phyloP scores from a whole-genome alignment of 2,113 vertebrate genomes.

The Casuarius casuarius region DNA sequence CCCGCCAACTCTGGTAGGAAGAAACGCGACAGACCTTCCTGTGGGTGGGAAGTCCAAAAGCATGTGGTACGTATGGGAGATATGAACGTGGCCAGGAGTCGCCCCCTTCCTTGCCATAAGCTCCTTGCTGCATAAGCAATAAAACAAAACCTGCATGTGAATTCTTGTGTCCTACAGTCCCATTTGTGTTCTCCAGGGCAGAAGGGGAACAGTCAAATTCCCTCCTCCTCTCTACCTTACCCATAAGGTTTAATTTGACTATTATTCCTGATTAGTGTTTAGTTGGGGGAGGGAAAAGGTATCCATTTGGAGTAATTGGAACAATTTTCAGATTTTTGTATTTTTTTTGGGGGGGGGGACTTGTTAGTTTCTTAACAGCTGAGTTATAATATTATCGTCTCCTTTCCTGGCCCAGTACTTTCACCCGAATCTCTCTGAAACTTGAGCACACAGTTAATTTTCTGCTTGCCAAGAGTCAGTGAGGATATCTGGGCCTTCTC shows the following conservation, averaged over 20 bases:
- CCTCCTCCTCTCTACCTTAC: too few species aligned
- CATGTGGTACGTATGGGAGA: not conserved
- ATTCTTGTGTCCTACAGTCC: not conserved
- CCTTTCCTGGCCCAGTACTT: rapidly evolving
- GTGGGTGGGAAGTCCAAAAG: not conserved
- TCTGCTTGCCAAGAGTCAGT: not conserved
- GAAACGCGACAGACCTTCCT: too few species aligned
- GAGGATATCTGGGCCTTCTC: not conserved
- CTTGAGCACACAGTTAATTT: rapidly evolving
- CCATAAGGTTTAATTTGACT: not conserved
- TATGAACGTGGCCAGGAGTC: not conserved
- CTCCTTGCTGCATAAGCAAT: not conserved
- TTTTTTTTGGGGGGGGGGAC: not conserved
- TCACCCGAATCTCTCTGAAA: not conserved
- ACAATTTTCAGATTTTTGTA: rapidly evolving
- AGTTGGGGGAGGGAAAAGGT: not conserved
- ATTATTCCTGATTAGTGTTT: not conserved
- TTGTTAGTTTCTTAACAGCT: not conserved
- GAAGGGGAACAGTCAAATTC: too few species aligned
- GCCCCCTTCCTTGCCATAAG: not conserved
- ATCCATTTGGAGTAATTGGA: not conserved
- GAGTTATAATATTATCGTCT: rapidly evolving
- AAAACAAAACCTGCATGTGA: not conserved
- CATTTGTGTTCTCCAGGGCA: too few species aligned
- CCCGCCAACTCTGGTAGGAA: not conserved